These are phyloP conservation scores for Ceratina japonica DNA, from an alignment of 1,140 invertebrate genomes.

Conservation along the genomic window DNA sequence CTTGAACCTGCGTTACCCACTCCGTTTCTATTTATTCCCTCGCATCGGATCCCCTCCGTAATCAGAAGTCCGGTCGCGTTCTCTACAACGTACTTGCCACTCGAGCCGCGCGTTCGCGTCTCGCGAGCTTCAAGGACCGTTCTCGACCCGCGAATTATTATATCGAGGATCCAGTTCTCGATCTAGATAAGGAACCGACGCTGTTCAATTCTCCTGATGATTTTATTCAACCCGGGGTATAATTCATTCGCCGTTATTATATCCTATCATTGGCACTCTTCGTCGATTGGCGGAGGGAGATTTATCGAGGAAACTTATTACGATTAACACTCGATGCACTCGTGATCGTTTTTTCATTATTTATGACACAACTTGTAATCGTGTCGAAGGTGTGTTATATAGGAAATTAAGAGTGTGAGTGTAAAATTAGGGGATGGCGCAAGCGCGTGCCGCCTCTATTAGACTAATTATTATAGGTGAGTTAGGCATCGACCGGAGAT, in stretches of 20 bases:
- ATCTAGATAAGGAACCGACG: constrained; percentile 23
- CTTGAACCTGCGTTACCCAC: constrained; percentile 38
- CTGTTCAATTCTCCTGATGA: neutral
- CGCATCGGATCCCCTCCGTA: neutral
- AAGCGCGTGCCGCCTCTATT: no score
- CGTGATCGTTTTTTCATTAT: constrained; percentile 9
- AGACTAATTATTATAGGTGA: no score
- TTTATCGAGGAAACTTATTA: constrained; percentile 25
- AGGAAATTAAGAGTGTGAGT: no score
- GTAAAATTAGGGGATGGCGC: no score
- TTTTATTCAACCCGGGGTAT: constrained; percentile 6
- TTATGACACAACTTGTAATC: no score
- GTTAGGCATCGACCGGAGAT: no score
- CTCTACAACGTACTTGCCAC: constrained; percentile 19
- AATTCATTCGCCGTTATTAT: neutral
- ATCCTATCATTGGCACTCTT: neutral
- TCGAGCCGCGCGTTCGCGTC: neutral
- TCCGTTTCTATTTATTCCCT: constrained; percentile 32
- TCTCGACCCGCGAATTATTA: neutral
- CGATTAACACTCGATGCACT: constrained; percentile 14
- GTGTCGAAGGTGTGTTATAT: no score
- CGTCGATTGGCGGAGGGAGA: neutral
- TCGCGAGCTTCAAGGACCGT: no score
- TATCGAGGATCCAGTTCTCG: constrained; percentile 36
- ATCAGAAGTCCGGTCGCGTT: constrained; percentile 31